Evolutionary conservation across 2,888 invertebrate species (phyloP).

Genomic region (Aspidiotus rigidus): DNA sequence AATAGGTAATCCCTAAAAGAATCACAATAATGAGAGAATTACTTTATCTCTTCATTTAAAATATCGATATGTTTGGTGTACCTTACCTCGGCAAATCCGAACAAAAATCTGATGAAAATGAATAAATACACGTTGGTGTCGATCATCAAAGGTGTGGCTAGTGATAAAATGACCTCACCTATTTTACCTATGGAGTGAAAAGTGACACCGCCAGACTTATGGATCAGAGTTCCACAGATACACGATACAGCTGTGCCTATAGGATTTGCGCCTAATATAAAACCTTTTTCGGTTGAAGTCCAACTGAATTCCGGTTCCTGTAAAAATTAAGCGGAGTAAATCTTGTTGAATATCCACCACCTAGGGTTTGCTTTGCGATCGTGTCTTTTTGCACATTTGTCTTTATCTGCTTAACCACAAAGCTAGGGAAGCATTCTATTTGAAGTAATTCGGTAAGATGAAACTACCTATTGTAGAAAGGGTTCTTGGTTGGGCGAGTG

Average conservation of each 20-base stretch:
- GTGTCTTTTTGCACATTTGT: too few relatives aligned
- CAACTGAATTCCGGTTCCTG: background rate
- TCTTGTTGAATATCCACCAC: background rate
- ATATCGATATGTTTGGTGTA: background rate
- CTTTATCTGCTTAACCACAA: too few relatives aligned
- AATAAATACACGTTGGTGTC: background rate
- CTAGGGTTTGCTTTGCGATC: too few relatives aligned
- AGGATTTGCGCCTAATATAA: background rate
- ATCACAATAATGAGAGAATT: background rate
- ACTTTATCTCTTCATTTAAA: background rate
- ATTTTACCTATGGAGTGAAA: background rate
- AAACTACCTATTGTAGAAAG: too few relatives aligned
- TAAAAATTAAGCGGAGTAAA: background rate
- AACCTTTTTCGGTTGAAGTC: background rate
- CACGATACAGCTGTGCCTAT: background rate
- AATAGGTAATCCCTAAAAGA: background rate
- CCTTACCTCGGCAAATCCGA: background rate
- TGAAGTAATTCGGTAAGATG: too few relatives aligned
- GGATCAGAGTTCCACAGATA: background rate
- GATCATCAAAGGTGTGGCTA: background rate
- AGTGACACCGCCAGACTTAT: background rate
- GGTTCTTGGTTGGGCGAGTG: too few relatives aligned
- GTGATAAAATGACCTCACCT: background rate
- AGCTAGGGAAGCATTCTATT: too few relatives aligned
- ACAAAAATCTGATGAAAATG: background rate